Conservation (phyloP, 2,888 invertebrate species). For the Volucella inanis region DNA sequence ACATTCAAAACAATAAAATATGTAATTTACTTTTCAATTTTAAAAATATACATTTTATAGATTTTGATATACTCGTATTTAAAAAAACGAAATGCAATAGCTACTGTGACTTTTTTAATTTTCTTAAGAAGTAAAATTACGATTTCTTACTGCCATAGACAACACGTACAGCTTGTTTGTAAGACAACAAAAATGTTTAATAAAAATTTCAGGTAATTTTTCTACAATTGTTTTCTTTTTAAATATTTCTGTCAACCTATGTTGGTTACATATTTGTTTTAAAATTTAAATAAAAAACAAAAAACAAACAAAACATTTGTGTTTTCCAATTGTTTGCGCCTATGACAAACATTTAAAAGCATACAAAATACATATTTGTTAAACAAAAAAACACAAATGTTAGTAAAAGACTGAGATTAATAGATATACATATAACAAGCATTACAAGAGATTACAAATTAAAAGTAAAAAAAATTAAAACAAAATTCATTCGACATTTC, state of each 20-base stretch:
- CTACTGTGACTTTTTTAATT: slow-evolving; percentile 10
- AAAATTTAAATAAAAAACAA: neutral
- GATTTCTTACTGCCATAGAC: slow-evolving; percentile 34
- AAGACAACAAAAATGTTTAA: neutral
- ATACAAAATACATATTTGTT: slow-evolving; percentile 20
- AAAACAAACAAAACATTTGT: slow-evolving; percentile 1
- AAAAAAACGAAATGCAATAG: slow-evolving; percentile 1
- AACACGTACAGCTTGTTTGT: slow-evolving; percentile 12
- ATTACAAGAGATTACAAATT: neutral
- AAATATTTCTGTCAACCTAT: neutral
- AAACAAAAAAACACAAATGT: slow-evolving; percentile 38
- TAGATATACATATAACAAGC: slow-evolving; percentile 49
- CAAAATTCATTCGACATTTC: slow-evolving; percentile 31
- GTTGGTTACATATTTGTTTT: slow-evolving; percentile 18
- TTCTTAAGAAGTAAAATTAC: neutral
- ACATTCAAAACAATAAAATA: too few relatives aligned
- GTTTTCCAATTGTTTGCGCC: slow-evolving; percentile 31
- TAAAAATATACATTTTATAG: too few relatives aligned
- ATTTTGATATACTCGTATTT: too few relatives aligned
- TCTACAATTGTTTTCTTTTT: neutral
- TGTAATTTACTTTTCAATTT: too few relatives aligned
- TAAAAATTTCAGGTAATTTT: neutral
- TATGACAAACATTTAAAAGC: slow-evolving; percentile 19
- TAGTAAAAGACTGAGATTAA: slow-evolving; percentile 58
- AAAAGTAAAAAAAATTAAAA: slow-evolving; percentile 10